Evolutionary conservation across 2,113 vertebrate species (phyloP).

Genomic region (Climacteris rufus): DNA sequence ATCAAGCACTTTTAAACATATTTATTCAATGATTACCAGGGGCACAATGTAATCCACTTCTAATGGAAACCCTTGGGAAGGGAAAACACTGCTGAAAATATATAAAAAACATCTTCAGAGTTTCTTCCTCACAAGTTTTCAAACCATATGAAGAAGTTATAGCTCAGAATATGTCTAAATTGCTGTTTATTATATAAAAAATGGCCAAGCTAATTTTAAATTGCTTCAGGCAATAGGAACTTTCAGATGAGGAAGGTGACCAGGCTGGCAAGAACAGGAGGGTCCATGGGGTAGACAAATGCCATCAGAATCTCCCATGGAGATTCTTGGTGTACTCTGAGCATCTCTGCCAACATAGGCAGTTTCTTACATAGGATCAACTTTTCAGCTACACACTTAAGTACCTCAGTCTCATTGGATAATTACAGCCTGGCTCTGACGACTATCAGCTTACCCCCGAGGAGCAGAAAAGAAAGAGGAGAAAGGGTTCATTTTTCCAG

Average conservation of each 20-base stretch:
- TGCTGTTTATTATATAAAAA: background rate
- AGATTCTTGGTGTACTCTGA: background rate
- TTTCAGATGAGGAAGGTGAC: background rate
- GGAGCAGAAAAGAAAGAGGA: background rate
- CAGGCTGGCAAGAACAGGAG: background rate
- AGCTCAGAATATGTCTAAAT: background rate
- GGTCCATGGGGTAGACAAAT: background rate
- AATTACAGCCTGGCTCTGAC: background rate
- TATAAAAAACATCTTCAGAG: background rate
- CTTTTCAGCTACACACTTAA: background rate
- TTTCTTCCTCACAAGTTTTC: background rate
- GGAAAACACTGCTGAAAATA: background rate
- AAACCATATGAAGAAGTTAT: background rate
- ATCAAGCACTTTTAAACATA: slow-evolving; percentile 43
- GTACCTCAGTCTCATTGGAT: background rate
- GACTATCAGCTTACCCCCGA: background rate
- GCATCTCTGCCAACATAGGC: background rate
- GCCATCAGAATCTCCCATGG: fast-evolving
- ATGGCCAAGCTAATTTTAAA: background rate
- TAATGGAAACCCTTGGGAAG: background rate
- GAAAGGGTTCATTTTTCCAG: background rate
- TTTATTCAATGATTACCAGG: slow-evolving; percentile 52
- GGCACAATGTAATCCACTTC: background rate
- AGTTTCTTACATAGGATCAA: background rate
- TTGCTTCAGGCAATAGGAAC: background rate